Conservation (phyloP, 2,113 vertebrate species). For the Alethe diademata region DNA sequence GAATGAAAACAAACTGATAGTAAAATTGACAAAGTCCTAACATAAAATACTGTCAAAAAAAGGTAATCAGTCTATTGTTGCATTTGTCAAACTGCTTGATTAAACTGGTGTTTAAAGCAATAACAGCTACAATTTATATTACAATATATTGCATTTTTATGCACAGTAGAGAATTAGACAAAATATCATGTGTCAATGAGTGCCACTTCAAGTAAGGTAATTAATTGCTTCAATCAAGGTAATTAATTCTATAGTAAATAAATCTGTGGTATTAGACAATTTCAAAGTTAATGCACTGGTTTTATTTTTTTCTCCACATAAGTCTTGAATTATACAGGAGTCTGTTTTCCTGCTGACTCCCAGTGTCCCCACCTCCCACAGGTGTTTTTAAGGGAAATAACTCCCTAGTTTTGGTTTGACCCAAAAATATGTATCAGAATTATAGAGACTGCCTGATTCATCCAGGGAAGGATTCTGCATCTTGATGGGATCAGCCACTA, state of each 20-base stretch:
- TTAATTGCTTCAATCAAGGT: conserved; percentile 9
- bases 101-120: background rate
- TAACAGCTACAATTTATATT: background rate
- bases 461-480: background rate
- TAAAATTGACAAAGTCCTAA: background rate
- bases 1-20: background rate
- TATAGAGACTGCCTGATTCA: background rate
- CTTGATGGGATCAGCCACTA: background rate
- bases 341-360: background rate
- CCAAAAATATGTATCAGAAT: background rate
- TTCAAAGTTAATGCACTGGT: background rate
- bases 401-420: background rate
- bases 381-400: background rate
- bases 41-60: background rate
- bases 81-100: background rate
- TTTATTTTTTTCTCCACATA: background rate
- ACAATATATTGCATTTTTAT: background rate
- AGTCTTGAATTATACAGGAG: background rate
- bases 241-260: background rate
- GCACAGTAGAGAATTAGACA: background rate
- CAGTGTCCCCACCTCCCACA: background rate
- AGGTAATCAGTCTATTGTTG: background rate
- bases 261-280: background rate
- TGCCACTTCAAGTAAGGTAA: background rate
- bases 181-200: background rate